Evolutionary conservation across 2,113 vertebrate genomes (phyloP).

Genomic region (Oxyura jamaicensis): DNA sequence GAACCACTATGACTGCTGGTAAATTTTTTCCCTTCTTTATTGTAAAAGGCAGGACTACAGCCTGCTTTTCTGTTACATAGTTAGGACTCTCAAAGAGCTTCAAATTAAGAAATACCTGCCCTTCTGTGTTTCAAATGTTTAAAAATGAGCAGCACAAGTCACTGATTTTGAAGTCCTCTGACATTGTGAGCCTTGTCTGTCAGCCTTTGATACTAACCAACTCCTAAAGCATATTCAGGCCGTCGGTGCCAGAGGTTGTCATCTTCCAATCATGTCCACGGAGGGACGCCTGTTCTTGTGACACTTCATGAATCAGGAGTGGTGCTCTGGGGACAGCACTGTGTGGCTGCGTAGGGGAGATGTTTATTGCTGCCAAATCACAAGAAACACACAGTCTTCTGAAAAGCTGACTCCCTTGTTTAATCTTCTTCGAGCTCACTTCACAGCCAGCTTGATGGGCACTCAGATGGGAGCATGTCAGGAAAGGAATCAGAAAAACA

Average conservation of each 20-base stretch:
- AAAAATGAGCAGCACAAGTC: background rate
- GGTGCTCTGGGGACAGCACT: background rate
- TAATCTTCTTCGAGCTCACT: background rate
- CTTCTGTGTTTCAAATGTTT: background rate
- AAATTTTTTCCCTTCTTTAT: background rate
- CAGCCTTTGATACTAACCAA: background rate
- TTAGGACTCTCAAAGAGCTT: background rate
- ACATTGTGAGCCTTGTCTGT: background rate
- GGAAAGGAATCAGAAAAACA: background rate
- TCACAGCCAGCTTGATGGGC: background rate
- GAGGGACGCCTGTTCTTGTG: background rate
- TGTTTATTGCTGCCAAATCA: background rate
- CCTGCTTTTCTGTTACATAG: background rate
- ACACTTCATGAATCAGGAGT: background rate
- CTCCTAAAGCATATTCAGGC: background rate
- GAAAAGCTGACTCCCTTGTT: background rate
- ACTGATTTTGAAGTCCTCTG: background rate
- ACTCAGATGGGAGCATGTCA: background rate
- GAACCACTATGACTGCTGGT: background rate
- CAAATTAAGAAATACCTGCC: background rate
- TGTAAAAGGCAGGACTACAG: background rate
- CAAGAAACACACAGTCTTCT: background rate
- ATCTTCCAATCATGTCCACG: background rate
- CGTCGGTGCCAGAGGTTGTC: background rate
- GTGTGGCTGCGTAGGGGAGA: background rate